Base-by-base conservation (phyloP, 2,113 vertebrate species). In the Tyrannus savana region DNA sequence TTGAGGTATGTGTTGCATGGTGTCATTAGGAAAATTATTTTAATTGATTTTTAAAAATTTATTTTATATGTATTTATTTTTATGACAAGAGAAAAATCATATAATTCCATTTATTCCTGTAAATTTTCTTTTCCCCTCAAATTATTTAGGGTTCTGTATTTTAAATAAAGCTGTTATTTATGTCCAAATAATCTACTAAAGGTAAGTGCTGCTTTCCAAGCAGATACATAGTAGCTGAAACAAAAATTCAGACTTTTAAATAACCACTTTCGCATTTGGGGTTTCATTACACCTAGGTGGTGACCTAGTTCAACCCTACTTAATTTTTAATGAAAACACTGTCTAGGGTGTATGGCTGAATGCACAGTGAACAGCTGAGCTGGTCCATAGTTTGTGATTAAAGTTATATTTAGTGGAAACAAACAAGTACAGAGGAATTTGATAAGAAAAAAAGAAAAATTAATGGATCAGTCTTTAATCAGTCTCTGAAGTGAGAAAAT, bases 321-420 rank as follows among this genome's bases (percentile, higher is more conserved):
- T 81, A 93, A 77, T 81, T 91, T 95, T 89, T 86, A 89, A 67
- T 69, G 42, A 88, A 92, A 83, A 76, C 49, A 33, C 64, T 78
- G 56, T 27, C 39, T 37, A 66, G 62, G 14, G 76, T 87, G 18
- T 89, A 83, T 41, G 44, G 41, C 23, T 75, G 52, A 66, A 86
- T 44, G 84, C 30, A 76, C 74, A 84, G 41, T 16, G 47, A 90
- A 53, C 7, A 68, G 37, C 50, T 79, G 60, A 80, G 33, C 11
- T 75, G 37, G 35, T 41, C n/a, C 8, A 60, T 44, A 49, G 72
- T 67, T 93, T 94, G n/a, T 74, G 39, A 56, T 68, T 55, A 88
- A 90, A 95, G 88, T 44, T 59, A 33, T 39, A 33, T 19, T 41
- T 92, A 66, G 58, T 41, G 23, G 31, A 72, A 82, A 73, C 60